Base-by-base conservation (phyloP, 2,888 invertebrate genomes). In the Epinotia bilunana region DNA sequence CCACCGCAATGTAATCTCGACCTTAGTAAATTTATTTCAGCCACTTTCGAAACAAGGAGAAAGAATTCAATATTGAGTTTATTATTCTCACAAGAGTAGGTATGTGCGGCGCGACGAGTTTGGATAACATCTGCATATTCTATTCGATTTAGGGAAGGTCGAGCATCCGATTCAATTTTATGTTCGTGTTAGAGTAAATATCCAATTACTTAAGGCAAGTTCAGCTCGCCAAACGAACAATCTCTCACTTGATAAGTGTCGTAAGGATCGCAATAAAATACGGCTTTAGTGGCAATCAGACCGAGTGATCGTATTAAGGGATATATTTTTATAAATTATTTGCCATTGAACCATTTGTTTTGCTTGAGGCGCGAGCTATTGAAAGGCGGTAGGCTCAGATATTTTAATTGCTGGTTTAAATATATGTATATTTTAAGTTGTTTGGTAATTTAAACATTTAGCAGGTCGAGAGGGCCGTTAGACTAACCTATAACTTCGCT, bases 201-300 rank as follows among this genome's bases (percentile, higher is more conserved):
- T 88, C 88, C 91, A 91, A 91, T 91, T 90, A 91, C 91, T 91
- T 91, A 89, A 78, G 83, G 83, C 82, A 86, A 85, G 82, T 81
- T 82, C 76, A 76, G 69, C 70, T 77, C 72, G 70, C 72, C 63
- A 76, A 77, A 77, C 77, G 79, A 80, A 83, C 81, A 84, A 81
- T 82, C 83, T 79, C 81, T 81, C 78, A 74, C 80, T 81, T 79
- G 82, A 85, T 80, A 80, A 82, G 80, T 80, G 78, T 84, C 80
- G 80, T 84, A 84, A 83, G 76, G 79, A 79, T 77, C 80, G 84
- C 80, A 84, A 86, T 84, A 83, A 84, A 83, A 83, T 81, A 79
- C 80, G 78, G 68, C 73, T 74, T 72, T 76, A 73, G 77, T 72
- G 72, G 74, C 76, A 77, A 77, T 76, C 75, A 58, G 61, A 20